These are phyloP conservation scores for Atta texana DNA, from an alignment of 1,140 invertebrate species.

Conservation along the genomic window DNA sequence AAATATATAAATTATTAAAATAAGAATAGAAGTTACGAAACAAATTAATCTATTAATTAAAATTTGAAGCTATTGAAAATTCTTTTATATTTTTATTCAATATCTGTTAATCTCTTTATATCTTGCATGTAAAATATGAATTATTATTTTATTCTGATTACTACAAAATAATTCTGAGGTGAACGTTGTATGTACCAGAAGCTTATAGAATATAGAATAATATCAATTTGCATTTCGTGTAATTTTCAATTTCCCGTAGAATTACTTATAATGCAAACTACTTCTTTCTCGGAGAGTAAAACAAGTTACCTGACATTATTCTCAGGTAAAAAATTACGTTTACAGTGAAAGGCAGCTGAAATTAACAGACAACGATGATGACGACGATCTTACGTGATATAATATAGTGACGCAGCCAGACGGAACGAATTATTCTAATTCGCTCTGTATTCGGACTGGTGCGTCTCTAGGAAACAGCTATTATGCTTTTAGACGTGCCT, in stretches of 20 bases:
- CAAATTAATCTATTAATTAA: background rate
- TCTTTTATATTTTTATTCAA: background rate
- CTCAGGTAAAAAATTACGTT: constrained; percentile 6
- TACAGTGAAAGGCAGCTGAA: background rate
- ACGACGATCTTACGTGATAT: constrained; percentile 21
- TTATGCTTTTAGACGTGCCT: constrained; percentile 78
- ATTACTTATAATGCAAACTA: background rate
- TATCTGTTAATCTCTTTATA: background rate
- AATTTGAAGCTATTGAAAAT: background rate
- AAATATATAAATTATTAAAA: constrained; percentile 15
- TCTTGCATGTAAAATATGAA: background rate
- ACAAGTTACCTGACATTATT: background rate
- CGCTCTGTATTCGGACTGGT: constrained; percentile 79
- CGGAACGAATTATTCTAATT: constrained; percentile 84
- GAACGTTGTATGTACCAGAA: background rate
- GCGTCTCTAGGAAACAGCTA: constrained; percentile 81
- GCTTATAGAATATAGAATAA: background rate
- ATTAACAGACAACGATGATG: background rate
- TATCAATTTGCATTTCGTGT: background rate
- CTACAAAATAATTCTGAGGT: background rate
- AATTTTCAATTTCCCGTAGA: background rate
- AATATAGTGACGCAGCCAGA: constrained; percentile 77
- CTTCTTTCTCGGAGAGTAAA: background rate
- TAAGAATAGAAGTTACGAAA: background rate
- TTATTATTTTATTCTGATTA: constrained; percentile 12